Percentiles rank a stretch among this genome's conserved stretches.
These are phyloP conservation scores for Dryadula phaetusa DNA, from an alignment of 2,888 invertebrate species.

Conservation along the genomic window DNA sequence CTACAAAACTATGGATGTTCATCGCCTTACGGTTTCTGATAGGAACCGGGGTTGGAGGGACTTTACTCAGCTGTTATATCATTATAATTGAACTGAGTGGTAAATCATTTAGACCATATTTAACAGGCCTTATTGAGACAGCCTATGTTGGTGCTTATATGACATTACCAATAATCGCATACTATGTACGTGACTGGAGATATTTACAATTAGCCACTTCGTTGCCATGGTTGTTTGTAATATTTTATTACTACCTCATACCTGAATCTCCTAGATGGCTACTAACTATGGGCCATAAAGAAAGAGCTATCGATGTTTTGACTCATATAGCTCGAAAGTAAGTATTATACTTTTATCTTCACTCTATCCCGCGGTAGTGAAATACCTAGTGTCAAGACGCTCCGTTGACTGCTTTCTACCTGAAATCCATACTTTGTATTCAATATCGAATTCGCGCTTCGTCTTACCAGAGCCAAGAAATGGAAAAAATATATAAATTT, in stretches of 20 bases:
- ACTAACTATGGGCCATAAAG: slow-evolving; percentile 86
- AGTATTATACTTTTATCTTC: slow-evolving; percentile 40
- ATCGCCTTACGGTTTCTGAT: slow-evolving; percentile 83
- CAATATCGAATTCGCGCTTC: no score
- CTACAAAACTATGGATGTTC: slow-evolving; percentile 85
- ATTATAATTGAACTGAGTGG: slow-evolving; percentile 86
- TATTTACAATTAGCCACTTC: slow-evolving; percentile 84
- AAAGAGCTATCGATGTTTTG: slow-evolving; percentile 86
- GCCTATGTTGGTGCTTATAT: slow-evolving; percentile 83
- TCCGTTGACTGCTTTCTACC: no score
- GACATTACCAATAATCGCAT: slow-evolving; percentile 82
- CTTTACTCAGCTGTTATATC: slow-evolving; percentile 87
- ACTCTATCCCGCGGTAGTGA: no score
- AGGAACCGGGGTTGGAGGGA: slow-evolving; percentile 86
- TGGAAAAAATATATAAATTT: no score
- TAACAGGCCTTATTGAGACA: slow-evolving; percentile 82
- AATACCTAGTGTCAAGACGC: no score
- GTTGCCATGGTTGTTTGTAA: slow-evolving; percentile 77
- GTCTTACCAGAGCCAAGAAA: no score
- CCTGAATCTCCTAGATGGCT: slow-evolving; percentile 93
- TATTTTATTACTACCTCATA: slow-evolving; percentile 87
- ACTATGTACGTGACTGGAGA: slow-evolving; percentile 85
- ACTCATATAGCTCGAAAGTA: slow-evolving; percentile 85
- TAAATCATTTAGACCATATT: slow-evolving; percentile 79
- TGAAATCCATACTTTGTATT: no score